Evolutionary conservation across 2,113 vertebrate species (phyloP).

Genomic region (Vanacampus margaritifer): DNA sequence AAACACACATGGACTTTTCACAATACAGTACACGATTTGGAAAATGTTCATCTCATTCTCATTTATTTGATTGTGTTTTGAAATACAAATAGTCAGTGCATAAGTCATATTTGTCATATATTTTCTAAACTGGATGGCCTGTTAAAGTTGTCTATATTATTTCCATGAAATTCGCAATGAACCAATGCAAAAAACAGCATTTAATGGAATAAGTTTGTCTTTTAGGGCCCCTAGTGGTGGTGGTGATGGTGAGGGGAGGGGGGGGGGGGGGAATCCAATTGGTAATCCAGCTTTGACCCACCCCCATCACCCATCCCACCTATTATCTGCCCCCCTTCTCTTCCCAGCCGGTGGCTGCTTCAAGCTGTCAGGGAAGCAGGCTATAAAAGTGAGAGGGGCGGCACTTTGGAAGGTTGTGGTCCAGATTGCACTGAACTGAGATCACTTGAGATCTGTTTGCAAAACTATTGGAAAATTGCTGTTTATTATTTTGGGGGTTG

Average conservation of each 20-base stretch:
- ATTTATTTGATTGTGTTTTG: too few relatives aligned
- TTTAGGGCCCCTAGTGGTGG: background rate
- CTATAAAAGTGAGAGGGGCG: conserved; percentile 70
- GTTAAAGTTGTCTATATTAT: background rate
- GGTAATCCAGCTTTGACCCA: conserved; percentile 2
- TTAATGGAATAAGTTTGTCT: background rate
- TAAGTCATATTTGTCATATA: too few relatives aligned
- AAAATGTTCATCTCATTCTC: too few relatives aligned
- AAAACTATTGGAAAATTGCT: too few relatives aligned
- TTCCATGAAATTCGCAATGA: background rate
- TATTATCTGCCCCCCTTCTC: conserved; percentile 23
- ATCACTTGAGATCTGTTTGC: background rate
- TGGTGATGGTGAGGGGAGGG: too few relatives aligned
- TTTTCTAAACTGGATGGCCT: background rate
- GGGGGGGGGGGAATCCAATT: background rate
- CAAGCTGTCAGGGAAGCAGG: conserved; percentile 57
- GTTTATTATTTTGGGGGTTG: background rate
- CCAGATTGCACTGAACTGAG: background rate
- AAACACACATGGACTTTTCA: conserved; percentile 51
- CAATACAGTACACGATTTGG: conserved; percentile 27
- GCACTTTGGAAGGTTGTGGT: conserved; percentile 49
- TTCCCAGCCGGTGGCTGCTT: conserved; percentile 38
- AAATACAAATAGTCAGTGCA: too few relatives aligned
- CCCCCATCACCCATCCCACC: conserved; percentile 32
- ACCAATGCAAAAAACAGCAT: background rate